These are phyloP conservation scores for Manis javanica DNA, from an alignment of 2,797 vertebrate genomes.

Conservation along the genomic window DNA sequence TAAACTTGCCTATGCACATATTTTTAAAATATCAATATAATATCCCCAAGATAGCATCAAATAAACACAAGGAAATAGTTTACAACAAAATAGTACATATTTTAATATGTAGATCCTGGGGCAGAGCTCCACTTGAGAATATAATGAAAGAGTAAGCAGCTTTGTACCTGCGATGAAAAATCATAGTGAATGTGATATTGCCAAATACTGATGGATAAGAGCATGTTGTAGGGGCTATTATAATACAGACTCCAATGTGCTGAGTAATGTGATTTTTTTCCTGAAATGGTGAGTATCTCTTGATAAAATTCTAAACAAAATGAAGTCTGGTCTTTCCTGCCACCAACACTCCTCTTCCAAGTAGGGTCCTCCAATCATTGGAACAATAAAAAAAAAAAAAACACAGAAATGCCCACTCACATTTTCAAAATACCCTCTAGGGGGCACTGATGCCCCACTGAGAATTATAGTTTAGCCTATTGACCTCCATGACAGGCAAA, in stretches of 20 bases:
- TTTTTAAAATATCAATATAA: not conserved
- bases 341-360: not conserved
- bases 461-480: not conserved
- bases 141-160: not conserved
- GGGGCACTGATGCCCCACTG: not conserved
- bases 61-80: not conserved
- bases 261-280: not conserved
- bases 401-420: not conserved
- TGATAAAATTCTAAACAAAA: constrained; percentile 24
- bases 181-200: not conserved
- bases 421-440: constrained; percentile 38
- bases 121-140: not conserved
- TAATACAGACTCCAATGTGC: not conserved
- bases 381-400: not conserved
- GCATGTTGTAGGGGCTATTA: not conserved
- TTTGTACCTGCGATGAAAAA: not conserved
- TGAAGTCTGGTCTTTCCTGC: not conserved
- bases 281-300: not conserved
- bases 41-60: not conserved
- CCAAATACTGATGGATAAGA: not conserved
- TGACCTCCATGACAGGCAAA: not conserved
- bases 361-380: not conserved
- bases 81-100: not conserved
- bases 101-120: not conserved
- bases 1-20: not conserved